Evolutionary conservation across 2,797 vertebrate genomes (phyloP).

Genomic region (Anguilla obscura): DNA sequence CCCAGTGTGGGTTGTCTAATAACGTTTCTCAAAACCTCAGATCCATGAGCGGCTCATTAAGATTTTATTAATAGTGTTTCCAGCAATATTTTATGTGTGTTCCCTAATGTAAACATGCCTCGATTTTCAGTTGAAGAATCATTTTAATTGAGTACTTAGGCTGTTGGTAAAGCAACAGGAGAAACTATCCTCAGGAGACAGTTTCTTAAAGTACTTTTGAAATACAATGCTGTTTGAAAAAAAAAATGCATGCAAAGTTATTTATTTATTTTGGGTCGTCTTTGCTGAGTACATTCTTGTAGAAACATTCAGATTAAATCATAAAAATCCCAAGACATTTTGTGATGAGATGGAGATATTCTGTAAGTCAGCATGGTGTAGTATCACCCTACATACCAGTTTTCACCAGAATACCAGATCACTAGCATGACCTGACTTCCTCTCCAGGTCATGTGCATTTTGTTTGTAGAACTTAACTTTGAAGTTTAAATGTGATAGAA

Average conservation of each 20-base stretch:
- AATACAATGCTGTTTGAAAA: conserved; percentile 25
- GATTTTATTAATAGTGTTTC: conserved; percentile 39
- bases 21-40: conserved; percentile 34
- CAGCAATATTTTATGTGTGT: conserved; percentile 40
- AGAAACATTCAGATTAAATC: background rate
- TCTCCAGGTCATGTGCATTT: background rate
- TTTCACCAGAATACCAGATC: background rate
- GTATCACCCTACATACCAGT: background rate
- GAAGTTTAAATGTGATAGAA: background rate
- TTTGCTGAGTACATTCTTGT: conserved; percentile 29
- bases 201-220: conserved; percentile 19
- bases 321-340: background rate
- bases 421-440: background rate
- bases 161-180: conserved; percentile 35
- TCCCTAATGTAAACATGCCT: conserved; percentile 37
- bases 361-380: background rate
- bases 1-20: conserved; percentile 35
- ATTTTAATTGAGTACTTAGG: conserved; percentile 45
- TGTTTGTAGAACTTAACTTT: background rate
- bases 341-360: background rate
- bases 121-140: conserved; percentile 37
- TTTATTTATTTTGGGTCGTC: conserved; percentile 32
- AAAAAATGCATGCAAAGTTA: conserved; percentile 43
- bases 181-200: conserved; percentile 28
- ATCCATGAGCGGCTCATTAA: conserved; percentile 39